phyloP scores from a whole-genome alignment of 2,797 vertebrate species.

The Trachurus trachurus region DNA sequence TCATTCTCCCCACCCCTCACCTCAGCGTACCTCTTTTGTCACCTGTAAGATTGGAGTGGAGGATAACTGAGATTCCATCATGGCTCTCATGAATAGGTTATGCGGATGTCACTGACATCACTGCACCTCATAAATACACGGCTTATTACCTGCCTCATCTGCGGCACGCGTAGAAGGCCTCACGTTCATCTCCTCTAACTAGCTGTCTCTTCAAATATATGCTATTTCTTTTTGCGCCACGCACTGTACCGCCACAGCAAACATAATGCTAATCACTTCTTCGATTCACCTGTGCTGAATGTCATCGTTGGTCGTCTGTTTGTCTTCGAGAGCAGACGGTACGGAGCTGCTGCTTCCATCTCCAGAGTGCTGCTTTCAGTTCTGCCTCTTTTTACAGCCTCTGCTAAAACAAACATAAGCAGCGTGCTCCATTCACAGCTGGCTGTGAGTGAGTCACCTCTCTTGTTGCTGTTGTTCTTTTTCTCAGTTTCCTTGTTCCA shows the following conservation, averaged over 20 bases:
- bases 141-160: constrained; percentile 66
- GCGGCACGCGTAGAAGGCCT: constrained; percentile 11
- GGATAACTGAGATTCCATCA: constrained; percentile 76
- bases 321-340: constrained; percentile 42
- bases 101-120: constrained; percentile 72
- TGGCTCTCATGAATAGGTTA: constrained; percentile 81
- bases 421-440: constrained; percentile 25
- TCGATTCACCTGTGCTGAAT: constrained; percentile 42
- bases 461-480: constrained; percentile 13
- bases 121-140: constrained; percentile 73
- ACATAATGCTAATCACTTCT: constrained; percentile 56
- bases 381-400: constrained; percentile 13
- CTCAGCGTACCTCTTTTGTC: constrained; percentile 60
- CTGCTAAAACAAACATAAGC: constrained; percentile 55
- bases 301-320: constrained; percentile 37
- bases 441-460: constrained; percentile 14
- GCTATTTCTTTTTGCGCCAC: constrained; percentile 21
- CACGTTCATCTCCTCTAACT: constrained; percentile 51
- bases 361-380: constrained; percentile 28
- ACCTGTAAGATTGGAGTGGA: constrained; percentile 71
- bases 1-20: constrained; percentile 51
- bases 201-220: constrained; percentile 46
- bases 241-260: constrained; percentile 29
- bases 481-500: not conserved
- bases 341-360: constrained; percentile 19